Evolutionary conservation across 2,113 vertebrate species (phyloP).

Genomic region (Ovibos moschatus): DNA sequence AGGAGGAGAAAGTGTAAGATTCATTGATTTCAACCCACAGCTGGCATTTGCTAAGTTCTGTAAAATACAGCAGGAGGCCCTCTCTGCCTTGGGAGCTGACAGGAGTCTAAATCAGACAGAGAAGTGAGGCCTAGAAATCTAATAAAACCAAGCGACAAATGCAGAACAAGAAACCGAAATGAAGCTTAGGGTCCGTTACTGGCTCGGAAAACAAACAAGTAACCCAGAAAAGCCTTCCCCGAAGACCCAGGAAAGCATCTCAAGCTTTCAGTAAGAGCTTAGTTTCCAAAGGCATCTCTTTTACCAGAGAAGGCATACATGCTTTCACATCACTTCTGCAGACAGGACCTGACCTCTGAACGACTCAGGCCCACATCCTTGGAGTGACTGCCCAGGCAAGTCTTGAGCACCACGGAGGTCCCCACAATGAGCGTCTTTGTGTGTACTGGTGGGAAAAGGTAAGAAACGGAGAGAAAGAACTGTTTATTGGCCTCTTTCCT

Average conservation of each 20-base stretch:
- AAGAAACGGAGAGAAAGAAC: not conserved
- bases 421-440: not conserved
- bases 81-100: not conserved
- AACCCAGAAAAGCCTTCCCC: not conserved
- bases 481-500: not conserved
- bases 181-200: not conserved
- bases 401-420: not conserved
- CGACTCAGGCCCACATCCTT: not conserved
- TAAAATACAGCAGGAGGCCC: slow-evolving; percentile 9
- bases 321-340: not conserved
- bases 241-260: not conserved
- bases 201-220: not conserved
- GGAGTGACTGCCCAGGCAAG: not conserved
- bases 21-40: slow-evolving; percentile 21
- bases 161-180: slow-evolving; percentile 1
- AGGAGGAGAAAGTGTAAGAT: not conserved
- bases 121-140: slow-evolving; percentile 16
- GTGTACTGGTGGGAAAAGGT: not conserved
- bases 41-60: not conserved
- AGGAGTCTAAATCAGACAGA: slow-evolving; percentile 42
- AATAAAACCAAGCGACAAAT: slow-evolving; percentile 31
- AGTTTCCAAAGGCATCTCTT: not conserved
- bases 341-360: not conserved
- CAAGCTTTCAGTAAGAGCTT: not conserved
- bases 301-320: not conserved